A percentile compares a stretch with the other conserved stretches of the same genome.
Conservation (phyloP, 2,797 vertebrate genomes). For the Cuculus canorus region DNA sequence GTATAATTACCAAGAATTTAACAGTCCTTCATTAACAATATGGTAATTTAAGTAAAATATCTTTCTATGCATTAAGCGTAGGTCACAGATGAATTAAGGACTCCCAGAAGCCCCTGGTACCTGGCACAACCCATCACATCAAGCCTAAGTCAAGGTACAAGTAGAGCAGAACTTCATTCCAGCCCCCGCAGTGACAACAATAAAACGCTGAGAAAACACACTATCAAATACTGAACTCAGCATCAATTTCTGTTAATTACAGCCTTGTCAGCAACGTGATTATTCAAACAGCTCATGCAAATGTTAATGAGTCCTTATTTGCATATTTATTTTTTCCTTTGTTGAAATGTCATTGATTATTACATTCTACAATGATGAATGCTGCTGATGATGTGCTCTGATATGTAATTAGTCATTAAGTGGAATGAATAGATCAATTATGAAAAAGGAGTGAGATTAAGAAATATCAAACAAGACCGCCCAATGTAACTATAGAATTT, state of each 20-base stretch:
- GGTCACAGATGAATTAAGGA: slow-evolving; percentile 71
- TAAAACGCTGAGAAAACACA: slow-evolving; percentile 86
- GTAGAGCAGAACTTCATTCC: slow-evolving; percentile 84
- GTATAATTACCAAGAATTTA: slow-evolving; percentile 60
- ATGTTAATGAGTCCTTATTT: slow-evolving; percentile 99
- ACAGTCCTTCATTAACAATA: slow-evolving; percentile 57
- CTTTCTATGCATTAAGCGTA: slow-evolving; percentile 66
- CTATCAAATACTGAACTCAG: slow-evolving; percentile 91
- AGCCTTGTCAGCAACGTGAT: slow-evolving; percentile 97
- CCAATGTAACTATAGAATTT: slow-evolving; percentile 80
- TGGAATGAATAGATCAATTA: slow-evolving; percentile 99
- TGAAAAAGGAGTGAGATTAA: slow-evolving; percentile 90
- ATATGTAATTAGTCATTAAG: slow-evolving; percentile 99
- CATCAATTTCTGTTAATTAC: slow-evolving; percentile 97
- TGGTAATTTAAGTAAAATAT: slow-evolving; percentile 74
- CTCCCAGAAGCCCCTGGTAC: slow-evolving; percentile 77
- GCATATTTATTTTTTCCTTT: slow-evolving; percentile 99
- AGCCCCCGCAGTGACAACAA: slow-evolving; percentile 84
- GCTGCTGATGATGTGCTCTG: slow-evolving; percentile 95
- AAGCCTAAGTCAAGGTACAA: slow-evolving; percentile 81
- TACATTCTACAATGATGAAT: slow-evolving; percentile 99
- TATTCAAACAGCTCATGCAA: slow-evolving; percentile 99
- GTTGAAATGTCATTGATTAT: slow-evolving; percentile 99
- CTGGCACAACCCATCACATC: slow-evolving; percentile 78
- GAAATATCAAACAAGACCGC: slow-evolving; percentile 90